phyloP scores from a whole-genome alignment of 2,888 invertebrate genomes.

The Hoplodrina blanda region DNA sequence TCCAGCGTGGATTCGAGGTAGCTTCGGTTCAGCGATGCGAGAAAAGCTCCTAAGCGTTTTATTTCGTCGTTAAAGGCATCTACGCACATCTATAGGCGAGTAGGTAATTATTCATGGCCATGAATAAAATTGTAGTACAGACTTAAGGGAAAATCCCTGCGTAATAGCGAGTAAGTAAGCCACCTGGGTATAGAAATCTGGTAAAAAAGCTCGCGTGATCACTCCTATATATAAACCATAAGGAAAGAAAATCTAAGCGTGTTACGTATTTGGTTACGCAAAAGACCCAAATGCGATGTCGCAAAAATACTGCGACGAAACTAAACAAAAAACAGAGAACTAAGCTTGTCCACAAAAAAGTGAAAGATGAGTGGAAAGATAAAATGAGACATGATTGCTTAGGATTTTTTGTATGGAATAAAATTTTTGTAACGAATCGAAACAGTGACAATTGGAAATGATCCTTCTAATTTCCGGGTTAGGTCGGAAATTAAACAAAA shows the following conservation, averaged over 20 bases:
- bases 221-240: constrained; percentile 50
- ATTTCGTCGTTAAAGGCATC: constrained; percentile 25
- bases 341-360: constrained; percentile 41
- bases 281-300: constrained; percentile 54
- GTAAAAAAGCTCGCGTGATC: constrained; percentile 55
- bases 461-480: constrained; percentile 45
- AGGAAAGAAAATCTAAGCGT: constrained; percentile 50
- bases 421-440: not conserved
- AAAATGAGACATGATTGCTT: constrained; percentile 41
- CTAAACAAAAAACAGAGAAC: constrained; percentile 46
- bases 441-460: not conserved
- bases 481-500: constrained; percentile 40
- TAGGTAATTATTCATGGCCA: constrained; percentile 61
- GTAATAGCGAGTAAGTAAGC: constrained; percentile 64
- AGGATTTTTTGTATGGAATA: not conserved
- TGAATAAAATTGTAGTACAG: constrained; percentile 64
- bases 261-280: constrained; percentile 56
- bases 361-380: constrained; percentile 46
- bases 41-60: constrained; percentile 45
- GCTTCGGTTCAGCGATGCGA: constrained; percentile 36
- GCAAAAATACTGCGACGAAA: constrained; percentile 51
- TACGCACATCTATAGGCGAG: constrained; percentile 37
- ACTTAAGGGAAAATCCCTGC: constrained; percentile 58
- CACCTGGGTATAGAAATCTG: constrained; percentile 65
- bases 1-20: constrained; percentile 31